Evolutionary conservation across 2,797 vertebrate genomes (phyloP), one percentile per base, ranked within the genome.

Genomic region (Gymnoscopelus braueri): DNA sequence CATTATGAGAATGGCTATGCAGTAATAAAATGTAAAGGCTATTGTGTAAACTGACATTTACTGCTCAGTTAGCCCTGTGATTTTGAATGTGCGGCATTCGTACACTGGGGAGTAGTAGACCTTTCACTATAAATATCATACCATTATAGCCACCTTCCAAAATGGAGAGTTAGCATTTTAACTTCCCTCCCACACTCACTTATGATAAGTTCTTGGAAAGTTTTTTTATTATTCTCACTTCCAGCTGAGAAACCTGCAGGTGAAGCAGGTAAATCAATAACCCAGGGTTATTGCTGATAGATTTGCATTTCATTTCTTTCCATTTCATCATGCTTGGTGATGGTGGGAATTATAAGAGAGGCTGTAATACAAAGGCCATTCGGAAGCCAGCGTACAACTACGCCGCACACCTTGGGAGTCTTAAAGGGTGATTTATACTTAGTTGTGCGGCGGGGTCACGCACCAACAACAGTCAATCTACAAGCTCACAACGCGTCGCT

Each of bases 1-100:
- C 63, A 65, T 81, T 70, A 75, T 63, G 35, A 66, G 62, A 62
- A 63, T 58, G 51, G 29, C 61, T 55, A 32, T 50, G 68, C 58
- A 60, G 64, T 84, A 77, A 78, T 79, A 65, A 82, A 79, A 88
- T 69, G 35, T 58, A 74, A 57, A 53, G 50, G 60, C 65, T 68
- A 56, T 32, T 71, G 72, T 60, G 61, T 61, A 80, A 79, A 73
- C 67, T 86, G 84, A 85, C 83, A 84, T 85, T 87, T 84, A 74
- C 72, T 56, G 62, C 74, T 71, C 68, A 67, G 35, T 78, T 75
- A 63, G 60, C 65, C 14, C 9, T 64, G 53, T 71, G 52, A 69
- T 74, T 74, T 60, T 63, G 3, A 75, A 71, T 64, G 64, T 55
- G 49, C 26, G 0, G 55, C 47, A 63, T 81, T 26, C 2, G n/a